Percentiles rank a stretch among this genome's conserved stretches.
These are phyloP conservation scores for Paragorgia papillata DNA, from an alignment of 92 coral and sea anemone species.

Conservation along the genomic window DNA sequence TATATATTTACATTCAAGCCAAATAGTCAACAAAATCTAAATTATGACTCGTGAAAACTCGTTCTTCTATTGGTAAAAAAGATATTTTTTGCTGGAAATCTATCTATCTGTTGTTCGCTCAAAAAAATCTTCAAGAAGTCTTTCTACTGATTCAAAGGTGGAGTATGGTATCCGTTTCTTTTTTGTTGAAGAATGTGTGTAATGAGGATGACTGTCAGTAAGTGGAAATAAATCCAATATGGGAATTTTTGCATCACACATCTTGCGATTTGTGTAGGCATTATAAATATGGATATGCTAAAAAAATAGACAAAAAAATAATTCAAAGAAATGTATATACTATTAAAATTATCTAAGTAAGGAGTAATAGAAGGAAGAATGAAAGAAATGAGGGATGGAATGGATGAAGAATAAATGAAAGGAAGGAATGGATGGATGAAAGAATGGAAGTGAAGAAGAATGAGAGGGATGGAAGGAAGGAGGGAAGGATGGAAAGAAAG, in stretches of 20 bases:
- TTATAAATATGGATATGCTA: constrained; percentile 24
- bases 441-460: constrained; percentile 79
- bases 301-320: neutral
- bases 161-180: neutral
- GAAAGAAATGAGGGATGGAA: neutral
- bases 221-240: constrained; percentile 29
- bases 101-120: constrained; percentile 23
- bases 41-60: no score
- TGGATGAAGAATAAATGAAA: neutral
- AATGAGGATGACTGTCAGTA: constrained; percentile 14
- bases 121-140: constrained; percentile 26
- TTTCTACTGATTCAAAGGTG: constrained; percentile 30
- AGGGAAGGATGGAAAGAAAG: constrained; percentile 63
- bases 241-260: constrained; percentile 22
- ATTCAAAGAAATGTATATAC: neutral
- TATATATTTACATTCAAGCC: no score
- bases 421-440: constrained; percentile 6
- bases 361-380: neutral
- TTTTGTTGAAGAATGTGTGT: neutral
- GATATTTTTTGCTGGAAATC: no score
- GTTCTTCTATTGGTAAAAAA: no score
- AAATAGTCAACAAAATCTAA: no score
- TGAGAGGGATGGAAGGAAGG: constrained; percentile 70
- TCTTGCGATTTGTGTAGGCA: constrained; percentile 29
- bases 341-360: neutral